phyloP scores from a whole-genome alignment of 2,888 invertebrate species.

The Prosapia bicincta region DNA sequence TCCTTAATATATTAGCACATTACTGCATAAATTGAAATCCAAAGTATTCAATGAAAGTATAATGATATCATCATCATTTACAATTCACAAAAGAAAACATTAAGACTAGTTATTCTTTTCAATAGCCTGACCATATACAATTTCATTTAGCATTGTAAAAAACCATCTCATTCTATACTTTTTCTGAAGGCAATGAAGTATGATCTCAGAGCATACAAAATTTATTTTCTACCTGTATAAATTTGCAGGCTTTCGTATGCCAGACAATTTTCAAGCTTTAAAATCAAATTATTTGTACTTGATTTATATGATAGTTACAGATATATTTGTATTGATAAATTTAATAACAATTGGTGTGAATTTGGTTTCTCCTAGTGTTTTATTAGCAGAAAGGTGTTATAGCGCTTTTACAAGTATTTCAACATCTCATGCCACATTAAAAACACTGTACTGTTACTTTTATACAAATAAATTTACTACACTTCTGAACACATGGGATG shows the following conservation, averaged over 20 bases:
- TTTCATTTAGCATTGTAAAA: no score
- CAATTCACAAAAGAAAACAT: not conserved
- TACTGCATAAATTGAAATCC: no score
- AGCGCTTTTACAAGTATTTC: slow-evolving; percentile 13
- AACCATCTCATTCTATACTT: no score
- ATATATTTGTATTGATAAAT: not conserved
- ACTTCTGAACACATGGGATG: slow-evolving; percentile 15
- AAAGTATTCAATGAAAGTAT: no score
- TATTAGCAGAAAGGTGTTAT: slow-evolving; percentile 7
- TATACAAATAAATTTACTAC: not conserved
- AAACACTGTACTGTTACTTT: not conserved
- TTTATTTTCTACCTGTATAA: slow-evolving; percentile 12
- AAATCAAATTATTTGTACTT: slow-evolving; percentile 1
- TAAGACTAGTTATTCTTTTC: not conserved
- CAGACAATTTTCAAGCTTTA: not conserved
- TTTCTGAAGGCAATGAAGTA: not conserved
- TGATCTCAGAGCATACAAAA: not conserved
- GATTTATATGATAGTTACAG: slow-evolving; percentile 7
- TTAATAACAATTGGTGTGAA: slow-evolving; percentile 11
- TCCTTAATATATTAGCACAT: no score
- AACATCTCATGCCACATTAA: slow-evolving; percentile 3
- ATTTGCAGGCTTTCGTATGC: slow-evolving; percentile 8
- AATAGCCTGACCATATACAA: no score
- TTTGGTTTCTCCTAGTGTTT: slow-evolving; percentile 4
- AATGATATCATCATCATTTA: not conserved